Evolutionary conservation across 2,113 vertebrate genomes (phyloP).

Genomic region (Ploceus nigricollis): DNA sequence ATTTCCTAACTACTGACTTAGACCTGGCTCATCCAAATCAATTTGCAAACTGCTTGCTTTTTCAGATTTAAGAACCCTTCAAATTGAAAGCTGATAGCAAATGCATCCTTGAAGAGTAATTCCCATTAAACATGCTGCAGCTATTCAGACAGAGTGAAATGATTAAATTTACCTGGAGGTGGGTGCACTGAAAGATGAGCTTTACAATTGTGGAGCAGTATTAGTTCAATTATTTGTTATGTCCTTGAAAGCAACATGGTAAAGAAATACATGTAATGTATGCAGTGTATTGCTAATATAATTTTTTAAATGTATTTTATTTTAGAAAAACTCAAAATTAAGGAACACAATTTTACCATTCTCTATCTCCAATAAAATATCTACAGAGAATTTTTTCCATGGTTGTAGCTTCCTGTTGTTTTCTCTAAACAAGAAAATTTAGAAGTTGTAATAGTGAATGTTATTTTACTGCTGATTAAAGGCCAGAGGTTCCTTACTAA

Average conservation of each 20-base stretch:
- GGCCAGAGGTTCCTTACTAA: background rate
- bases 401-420: background rate
- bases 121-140: background rate
- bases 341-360: background rate
- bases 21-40: conserved; percentile 25
- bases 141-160: background rate
- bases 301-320: background rate
- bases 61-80: conserved; percentile 16
- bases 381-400: background rate
- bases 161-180: background rate
- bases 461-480: background rate
- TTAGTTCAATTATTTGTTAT: background rate
- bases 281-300: background rate
- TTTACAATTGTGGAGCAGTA: background rate
- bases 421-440: background rate
- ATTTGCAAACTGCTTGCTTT: conserved; percentile 12
- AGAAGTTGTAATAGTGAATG: background rate
- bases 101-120: background rate
- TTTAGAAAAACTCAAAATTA: background rate
- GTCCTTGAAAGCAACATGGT: background rate
- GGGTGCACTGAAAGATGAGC: background rate
- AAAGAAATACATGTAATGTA: background rate
- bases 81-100: conserved; percentile 9
- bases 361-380: background rate
- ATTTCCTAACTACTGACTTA: conserved; percentile 8